Conservation (phyloP, 2,888 invertebrate species). For the Melinaea menophilus region DNA sequence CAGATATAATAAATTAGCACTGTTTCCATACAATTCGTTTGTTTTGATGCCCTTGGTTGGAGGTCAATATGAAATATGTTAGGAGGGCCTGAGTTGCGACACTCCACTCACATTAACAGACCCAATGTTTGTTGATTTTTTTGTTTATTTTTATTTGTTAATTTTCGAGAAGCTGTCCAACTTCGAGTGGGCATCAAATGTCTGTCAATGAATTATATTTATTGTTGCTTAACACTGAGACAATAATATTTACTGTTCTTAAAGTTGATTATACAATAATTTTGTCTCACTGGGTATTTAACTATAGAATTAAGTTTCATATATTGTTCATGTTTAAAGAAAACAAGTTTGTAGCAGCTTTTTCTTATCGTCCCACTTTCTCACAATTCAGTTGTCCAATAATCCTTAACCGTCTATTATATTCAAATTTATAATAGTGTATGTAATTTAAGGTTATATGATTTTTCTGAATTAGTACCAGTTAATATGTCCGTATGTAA, state of each 20-base stretch:
- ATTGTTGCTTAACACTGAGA: conserved; percentile 28
- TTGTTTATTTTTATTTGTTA: conserved; percentile 46
- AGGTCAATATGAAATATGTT: conserved; percentile 62
- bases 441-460: conserved; percentile 7
- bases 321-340: neutral
- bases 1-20: conserved; percentile 70
- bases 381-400: conserved; percentile 3
- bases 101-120: conserved; percentile 55
- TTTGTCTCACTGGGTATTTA: neutral
- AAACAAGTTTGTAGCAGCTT: conserved; percentile 1
- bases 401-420: conserved; percentile 6
- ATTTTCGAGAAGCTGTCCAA: conserved; percentile 63
- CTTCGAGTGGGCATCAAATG: conserved; percentile 58
- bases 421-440: conserved; percentile 6
- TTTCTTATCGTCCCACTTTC: conserved; percentile 3
- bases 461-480: conserved; percentile 19
- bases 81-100: conserved; percentile 58
- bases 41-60: conserved; percentile 59
- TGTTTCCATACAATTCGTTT: conserved; percentile 56
- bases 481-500: conserved; percentile 21
- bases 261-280: neutral
- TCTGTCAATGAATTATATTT: conserved; percentile 31
- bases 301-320: no score
- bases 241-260: neutral
- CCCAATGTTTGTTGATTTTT: conserved; percentile 56